A percentile compares a stretch with the other conserved stretches of the same genome.
Evolutionary conservation across 2,888 invertebrate species (phyloP).

Genomic region (Argynnis bischoffii): DNA sequence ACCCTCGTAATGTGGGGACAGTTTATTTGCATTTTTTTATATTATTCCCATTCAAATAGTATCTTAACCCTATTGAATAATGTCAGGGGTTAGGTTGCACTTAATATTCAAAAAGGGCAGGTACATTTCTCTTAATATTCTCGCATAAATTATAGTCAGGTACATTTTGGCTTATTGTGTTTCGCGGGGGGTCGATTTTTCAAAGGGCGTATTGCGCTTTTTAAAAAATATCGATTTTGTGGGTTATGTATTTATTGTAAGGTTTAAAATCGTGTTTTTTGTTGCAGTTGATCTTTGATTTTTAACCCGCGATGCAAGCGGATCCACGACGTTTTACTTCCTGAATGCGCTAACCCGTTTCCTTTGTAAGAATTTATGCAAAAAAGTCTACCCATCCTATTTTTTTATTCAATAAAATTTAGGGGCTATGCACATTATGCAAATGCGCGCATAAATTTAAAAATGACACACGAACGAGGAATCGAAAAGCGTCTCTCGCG

Average conservation of each 20-base stretch:
- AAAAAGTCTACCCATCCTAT: constrained; percentile 83
- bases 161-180: constrained; percentile 80
- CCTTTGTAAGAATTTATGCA: constrained; percentile 82
- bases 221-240: constrained; percentile 48
- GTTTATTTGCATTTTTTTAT: constrained; percentile 81
- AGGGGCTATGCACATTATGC: constrained; percentile 83
- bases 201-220: constrained; percentile 54
- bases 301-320: constrained; percentile 54
- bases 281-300: constrained; percentile 52
- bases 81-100: constrained; percentile 83
- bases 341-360: constrained; percentile 81
- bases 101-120: constrained; percentile 83
- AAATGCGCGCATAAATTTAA: constrained; percentile 82
- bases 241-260: constrained; percentile 48
- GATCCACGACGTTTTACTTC: constrained; percentile 78
- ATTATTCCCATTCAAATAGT: constrained; percentile 80
- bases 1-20: constrained; percentile 70
- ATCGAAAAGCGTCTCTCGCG: constrained; percentile 41
- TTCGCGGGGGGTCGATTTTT: constrained; percentile 55
- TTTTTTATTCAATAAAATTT: constrained; percentile 82
- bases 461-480: constrained; percentile 51
- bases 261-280: constrained; percentile 46
- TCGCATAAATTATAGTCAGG: constrained; percentile 84
- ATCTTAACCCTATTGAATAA: constrained; percentile 81
- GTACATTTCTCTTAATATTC: constrained; percentile 82